Evolutionary conservation across 1,140 invertebrate species (phyloP), one percentile per base, ranked within the genome.

Genomic region (Platyscapa corneri): DNA sequence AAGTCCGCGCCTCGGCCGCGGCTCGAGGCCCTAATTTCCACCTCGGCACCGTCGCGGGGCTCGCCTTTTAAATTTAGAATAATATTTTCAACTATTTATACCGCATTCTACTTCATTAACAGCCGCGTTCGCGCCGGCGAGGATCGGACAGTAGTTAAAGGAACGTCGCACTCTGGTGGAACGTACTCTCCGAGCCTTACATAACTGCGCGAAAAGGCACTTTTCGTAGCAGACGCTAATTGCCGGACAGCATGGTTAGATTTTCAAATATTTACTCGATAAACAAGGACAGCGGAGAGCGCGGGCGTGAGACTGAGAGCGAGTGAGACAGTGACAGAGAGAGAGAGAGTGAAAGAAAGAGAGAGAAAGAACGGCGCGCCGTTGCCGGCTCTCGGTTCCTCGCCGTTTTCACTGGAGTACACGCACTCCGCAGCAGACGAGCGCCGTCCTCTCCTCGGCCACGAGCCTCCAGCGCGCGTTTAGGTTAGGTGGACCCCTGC

Each of bases 331-430:
- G 27, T 7, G 7, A 6, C 3, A 20, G 42, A n/a, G 72, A 37
- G 67, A 5, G 42, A 46, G 12, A 5, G 42, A 46, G 42, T 12
- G 12, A 39, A 20, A 39, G 34, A 2, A 34, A 72, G 70, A 72
- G 37, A 39, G 20, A 72, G 37, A 23, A 12, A 46, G 42, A 46
- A 12, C 65, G n/a, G 18, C 1, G 64, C 46, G 64, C 34, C 46
- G 60, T 79, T 78, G 37, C 76, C 76, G 76, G 83, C 76, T 84
- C 77, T 84, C 37, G 70, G 34, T 39, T 56, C 46, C 65, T 53
- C 80, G n/a, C 32, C n/a, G 65, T 34, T 53, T 74, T 67, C 53
- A 37, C 49, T 82, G 56, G 30, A 5, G 27, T 10, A 27, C 23
- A 3, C 8, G 39, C 8, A 37, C 34, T 42, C 39, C 30, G 46